A percentile compares a stretch with the other conserved stretches of the same genome.
Evolutionary conservation across 1,140 invertebrate genomes (phyloP).

Genomic region (Andricus grossulariae): DNA sequence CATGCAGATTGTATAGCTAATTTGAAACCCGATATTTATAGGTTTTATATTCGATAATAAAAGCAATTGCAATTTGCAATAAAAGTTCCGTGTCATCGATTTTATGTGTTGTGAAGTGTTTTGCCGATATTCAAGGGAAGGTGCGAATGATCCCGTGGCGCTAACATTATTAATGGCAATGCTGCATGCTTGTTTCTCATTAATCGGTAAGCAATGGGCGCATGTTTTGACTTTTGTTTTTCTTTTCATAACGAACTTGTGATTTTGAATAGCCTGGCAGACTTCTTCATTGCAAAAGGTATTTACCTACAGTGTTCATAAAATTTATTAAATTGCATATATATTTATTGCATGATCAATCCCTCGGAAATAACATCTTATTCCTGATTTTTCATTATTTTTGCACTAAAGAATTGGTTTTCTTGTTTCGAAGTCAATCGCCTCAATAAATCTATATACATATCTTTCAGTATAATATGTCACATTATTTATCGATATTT

Average conservation of each 20-base stretch:
- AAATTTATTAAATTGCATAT: neutral
- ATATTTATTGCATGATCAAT: no score
- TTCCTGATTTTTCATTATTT: no score
- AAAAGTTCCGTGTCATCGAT: conserved; percentile 8
- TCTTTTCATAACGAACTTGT: conserved; percentile 39
- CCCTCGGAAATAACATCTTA: no score
- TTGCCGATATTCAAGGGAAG: conserved; percentile 10
- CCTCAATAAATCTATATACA: no score
- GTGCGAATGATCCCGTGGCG: conserved; percentile 14
- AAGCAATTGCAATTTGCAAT: neutral
- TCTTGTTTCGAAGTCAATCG: no score
- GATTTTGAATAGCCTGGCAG: neutral
- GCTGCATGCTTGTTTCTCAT: conserved; percentile 37
- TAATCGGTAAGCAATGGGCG: conserved; percentile 33
- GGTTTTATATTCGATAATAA: neutral
- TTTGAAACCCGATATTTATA: neutral
- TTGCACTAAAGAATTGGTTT: no score
- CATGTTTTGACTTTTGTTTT: neutral
- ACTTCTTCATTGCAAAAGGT: neutral
- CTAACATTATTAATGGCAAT: conserved; percentile 20
- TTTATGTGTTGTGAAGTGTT: neutral
- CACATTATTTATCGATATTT: no score
- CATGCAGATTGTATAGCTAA: no score
- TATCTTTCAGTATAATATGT: no score
- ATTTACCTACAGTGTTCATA: neutral